A percentile compares a stretch with the other conserved stretches of the same genome.
Evolutionary conservation across 1,140 invertebrate genomes (phyloP).

Genomic region (Aleiodes sp.): DNA sequence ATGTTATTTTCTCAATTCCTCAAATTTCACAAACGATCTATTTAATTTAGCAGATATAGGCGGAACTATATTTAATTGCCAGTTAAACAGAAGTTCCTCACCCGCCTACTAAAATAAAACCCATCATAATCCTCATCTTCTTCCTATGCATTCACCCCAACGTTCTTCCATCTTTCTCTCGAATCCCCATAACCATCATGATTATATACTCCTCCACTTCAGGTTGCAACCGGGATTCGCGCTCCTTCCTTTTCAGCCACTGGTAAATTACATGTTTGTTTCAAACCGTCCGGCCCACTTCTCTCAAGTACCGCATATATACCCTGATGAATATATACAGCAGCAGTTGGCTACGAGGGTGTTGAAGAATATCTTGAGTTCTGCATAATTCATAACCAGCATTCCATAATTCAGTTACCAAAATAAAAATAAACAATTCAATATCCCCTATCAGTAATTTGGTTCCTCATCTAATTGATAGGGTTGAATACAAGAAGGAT

Average conservation of each 20-base stretch:
- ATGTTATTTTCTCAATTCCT: background rate
- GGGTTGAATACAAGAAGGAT: background rate
- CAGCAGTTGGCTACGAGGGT: background rate
- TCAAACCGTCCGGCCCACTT: constrained; percentile 40
- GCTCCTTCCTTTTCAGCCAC: constrained; percentile 49
- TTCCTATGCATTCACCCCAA: constrained; percentile 9
- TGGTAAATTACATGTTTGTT: constrained; percentile 65
- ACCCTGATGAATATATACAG: background rate
- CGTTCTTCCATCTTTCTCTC: constrained; percentile 2
- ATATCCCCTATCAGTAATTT: background rate
- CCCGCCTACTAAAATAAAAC: constrained; percentile 61
- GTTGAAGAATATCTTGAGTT: background rate
- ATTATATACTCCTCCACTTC: background rate
- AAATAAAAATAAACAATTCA: constrained; percentile 36
- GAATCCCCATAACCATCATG: constrained; percentile 19
- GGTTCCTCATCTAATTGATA: background rate
- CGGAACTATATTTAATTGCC: constrained; percentile 61
- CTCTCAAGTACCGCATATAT: background rate
- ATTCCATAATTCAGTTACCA: constrained; percentile 48
- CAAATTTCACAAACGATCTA: background rate
- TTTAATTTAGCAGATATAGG: constrained; percentile 36
- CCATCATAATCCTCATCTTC: constrained; percentile 53
- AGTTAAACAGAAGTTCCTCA: constrained; percentile 62
- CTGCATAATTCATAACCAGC: constrained; percentile 36
- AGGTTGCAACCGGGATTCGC: constrained; percentile 40